Percentiles rank a stretch among this genome's conserved stretches.
These are phyloP conservation scores for Noctua fimbriata DNA, from an alignment of 2,888 invertebrate genomes.

Conservation along the genomic window DNA sequence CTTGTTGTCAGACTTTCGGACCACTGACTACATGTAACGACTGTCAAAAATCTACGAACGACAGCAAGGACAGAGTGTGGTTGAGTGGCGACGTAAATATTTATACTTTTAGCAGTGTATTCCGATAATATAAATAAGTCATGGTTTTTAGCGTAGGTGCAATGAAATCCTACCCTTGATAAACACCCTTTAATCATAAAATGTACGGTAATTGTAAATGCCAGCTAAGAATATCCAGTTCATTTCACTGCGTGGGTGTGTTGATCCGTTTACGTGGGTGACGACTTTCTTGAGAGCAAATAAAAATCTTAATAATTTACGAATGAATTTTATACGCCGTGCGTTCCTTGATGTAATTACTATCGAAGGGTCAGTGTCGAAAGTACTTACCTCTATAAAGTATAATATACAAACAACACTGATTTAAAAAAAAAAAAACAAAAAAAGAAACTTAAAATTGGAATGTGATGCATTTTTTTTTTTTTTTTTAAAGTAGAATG, in stretches of 20 bases:
- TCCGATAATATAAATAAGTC: not conserved
- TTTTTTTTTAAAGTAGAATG: not conserved
- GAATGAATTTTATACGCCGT: not conserved
- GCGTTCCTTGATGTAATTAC: not conserved
- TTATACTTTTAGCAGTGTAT: not conserved
- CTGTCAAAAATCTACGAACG: too few relatives aligned
- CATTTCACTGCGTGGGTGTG: conserved; percentile 7
- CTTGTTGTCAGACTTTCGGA: too few relatives aligned
- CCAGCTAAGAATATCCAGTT: conserved; percentile 10
- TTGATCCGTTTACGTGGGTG: conserved; percentile 15
- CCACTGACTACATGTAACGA: too few relatives aligned
- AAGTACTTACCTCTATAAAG: not conserved
- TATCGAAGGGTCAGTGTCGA: not conserved
- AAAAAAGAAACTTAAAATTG: not conserved
- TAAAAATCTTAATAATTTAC: not conserved
- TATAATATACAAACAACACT: too few relatives aligned
- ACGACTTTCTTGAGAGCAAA: not conserved
- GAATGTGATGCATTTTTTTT: not conserved
- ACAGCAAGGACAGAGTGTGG: too few relatives aligned
- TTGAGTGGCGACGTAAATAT: too few relatives aligned
- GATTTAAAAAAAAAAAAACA: too few relatives aligned
- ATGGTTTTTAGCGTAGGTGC: too few relatives aligned
- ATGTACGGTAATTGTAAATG: not conserved
- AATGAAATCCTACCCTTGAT: not conserved
- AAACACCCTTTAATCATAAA: not conserved